A percentile compares a stretch with the other conserved stretches of the same genome.
These are phyloP conservation scores for Orbicella faveolata DNA, from an alignment of 64 coral and sea anemone genomes.

Conservation along the genomic window DNA sequence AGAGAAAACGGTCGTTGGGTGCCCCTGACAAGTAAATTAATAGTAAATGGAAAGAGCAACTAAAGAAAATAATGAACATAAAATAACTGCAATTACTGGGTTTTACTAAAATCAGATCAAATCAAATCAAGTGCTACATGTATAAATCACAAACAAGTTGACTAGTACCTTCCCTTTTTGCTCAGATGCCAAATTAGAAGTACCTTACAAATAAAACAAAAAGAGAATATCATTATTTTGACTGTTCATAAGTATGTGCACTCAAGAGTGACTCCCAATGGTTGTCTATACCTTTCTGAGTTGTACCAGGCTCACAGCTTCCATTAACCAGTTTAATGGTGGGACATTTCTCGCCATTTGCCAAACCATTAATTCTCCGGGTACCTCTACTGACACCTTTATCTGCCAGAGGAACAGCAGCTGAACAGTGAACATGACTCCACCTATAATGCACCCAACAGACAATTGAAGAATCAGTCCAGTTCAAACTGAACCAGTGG, in stretches of 20 bases:
- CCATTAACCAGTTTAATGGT: constrained; percentile 15
- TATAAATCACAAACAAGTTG: not conserved
- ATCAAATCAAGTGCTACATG: too few species aligned
- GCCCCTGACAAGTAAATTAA: too few species aligned
- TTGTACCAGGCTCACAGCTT: not conserved
- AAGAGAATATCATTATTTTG: not conserved
- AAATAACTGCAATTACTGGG: too few species aligned
- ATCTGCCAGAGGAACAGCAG: constrained; percentile 35
- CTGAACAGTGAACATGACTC: constrained; percentile 58
- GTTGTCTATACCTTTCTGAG: not conserved
- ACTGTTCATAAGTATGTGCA: not conserved
- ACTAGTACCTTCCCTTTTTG: constrained; percentile 16
- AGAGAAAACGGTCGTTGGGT: too few species aligned
- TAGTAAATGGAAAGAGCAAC: too few species aligned
- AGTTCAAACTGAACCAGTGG: too few species aligned
- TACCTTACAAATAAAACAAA: not conserved
- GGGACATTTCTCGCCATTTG: constrained; percentile 26
- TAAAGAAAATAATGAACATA: too few species aligned
- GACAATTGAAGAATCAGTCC: too few species aligned
- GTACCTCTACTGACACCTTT: constrained; percentile 24
- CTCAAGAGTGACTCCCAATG: not conserved
- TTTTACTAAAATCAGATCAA: too few species aligned
- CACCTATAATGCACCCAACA: not conserved
- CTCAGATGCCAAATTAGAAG: not conserved
- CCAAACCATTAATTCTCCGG: not conserved